A percentile compares a stretch with the other conserved stretches of the same genome.
phyloP scores from a whole-genome alignment of 2,113 vertebrate species.

The Onychorhynchus coronatus region DNA sequence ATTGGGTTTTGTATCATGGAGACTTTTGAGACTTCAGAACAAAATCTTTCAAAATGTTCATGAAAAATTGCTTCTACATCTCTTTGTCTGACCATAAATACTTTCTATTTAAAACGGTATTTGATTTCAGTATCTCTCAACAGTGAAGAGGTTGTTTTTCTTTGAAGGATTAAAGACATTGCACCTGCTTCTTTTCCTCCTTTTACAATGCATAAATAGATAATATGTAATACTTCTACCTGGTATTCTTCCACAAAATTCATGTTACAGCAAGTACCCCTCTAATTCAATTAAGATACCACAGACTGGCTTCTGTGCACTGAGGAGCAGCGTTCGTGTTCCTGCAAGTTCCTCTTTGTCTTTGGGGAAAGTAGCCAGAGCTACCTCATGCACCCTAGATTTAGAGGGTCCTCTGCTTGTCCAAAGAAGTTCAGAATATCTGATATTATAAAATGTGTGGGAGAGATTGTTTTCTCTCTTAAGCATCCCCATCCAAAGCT shows the following conservation, averaged over 20 bases:
- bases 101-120: background rate
- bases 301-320: background rate
- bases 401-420: background rate
- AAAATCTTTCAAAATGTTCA: background rate
- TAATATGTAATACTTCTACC: background rate
- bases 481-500: background rate
- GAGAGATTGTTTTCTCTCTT: slow-evolving; percentile 19
- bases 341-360: background rate
- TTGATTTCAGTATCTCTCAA: background rate
- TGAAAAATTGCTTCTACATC: background rate
- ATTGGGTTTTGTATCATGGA: background rate
- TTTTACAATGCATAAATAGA: background rate
- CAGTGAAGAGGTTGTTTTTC: background rate
- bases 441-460: background rate
- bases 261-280: background rate
- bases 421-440: background rate
- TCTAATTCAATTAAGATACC: background rate
- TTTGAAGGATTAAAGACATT: background rate
- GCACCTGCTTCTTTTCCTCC: background rate
- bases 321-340: background rate
- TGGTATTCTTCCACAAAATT: background rate
- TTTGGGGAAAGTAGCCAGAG: slow-evolving; percentile 26
- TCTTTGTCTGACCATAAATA: background rate
- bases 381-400: slow-evolving; percentile 9
- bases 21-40: background rate